Conservation (phyloP, 2,113 vertebrate species). For the Cichladusa arquata region DNA sequence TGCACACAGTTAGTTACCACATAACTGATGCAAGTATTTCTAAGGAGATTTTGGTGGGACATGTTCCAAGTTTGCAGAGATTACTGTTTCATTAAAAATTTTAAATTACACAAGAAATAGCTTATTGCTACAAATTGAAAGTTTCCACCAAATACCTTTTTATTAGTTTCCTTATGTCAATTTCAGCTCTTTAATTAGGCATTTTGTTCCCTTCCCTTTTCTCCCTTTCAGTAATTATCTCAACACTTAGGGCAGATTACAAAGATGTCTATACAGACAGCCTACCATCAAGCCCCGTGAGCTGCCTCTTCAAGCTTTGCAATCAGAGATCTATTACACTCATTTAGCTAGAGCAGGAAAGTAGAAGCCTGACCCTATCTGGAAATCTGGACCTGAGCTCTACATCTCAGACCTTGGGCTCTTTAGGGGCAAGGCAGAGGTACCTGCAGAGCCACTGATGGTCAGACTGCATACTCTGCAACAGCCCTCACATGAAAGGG, state of each 20-base stretch:
- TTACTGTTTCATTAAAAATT: not conserved
- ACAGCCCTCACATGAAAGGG: not conserved
- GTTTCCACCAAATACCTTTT: not conserved
- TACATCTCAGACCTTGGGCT: not conserved
- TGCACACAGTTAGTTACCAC: not conserved
- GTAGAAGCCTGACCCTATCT: not conserved
- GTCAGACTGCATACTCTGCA: not conserved
- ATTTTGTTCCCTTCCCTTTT: not conserved
- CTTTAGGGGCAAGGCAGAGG: not conserved
- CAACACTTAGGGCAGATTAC: not conserved
- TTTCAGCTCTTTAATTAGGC: not conserved
- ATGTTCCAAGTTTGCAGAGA: not conserved
- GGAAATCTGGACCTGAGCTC: not conserved
- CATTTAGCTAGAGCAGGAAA: not conserved
- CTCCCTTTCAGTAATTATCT: not conserved
- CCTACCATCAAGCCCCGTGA: not conserved
- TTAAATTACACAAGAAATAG: not conserved
- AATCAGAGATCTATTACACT: not conserved
- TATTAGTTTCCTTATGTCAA: not conserved
- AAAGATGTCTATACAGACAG: not conserved
- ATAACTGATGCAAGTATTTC: not conserved
- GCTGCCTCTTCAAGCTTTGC: not conserved
- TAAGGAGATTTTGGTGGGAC: not conserved
- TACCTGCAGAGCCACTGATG: not conserved
- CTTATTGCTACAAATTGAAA: not conserved